Base-by-base conservation (phyloP, 2,888 invertebrate species). In the Thymelicus acteon region DNA sequence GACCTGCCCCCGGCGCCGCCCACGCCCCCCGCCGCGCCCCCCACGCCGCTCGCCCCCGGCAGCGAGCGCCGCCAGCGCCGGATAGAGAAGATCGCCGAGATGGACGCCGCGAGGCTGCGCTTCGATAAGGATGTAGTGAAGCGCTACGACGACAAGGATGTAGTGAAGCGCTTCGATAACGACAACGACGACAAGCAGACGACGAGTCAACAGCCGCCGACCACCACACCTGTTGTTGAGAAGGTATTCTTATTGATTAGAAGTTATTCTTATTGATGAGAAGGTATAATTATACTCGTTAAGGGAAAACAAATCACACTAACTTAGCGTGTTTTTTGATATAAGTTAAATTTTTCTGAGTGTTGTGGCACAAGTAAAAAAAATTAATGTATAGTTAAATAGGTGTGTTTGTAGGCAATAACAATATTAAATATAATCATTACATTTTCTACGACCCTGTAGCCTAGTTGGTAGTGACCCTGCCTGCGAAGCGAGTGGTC, bases 1-100 rank as follows among this genome's bases (percentile, higher is more conserved):
- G 76, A 58, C 73, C 72, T 72, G 57, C 71, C 60, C 60, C 72
- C 54, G 60, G 62, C 57, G 60, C 66, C 10, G 44, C 63, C 61
- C 44, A 57, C 57, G 39, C 24, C 24, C 58, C 52, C 67, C 72
- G 67, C 61, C 60, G n/a, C 61, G 63, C 47, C 67, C 70, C 66
- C 39, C 61, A 31, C 67, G 44, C 72, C 61, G 31, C 74, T 77
- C 31, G 81, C 81, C 67, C 81, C 79, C 3, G 82, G 80, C 75
- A 75, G 79, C 77, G 82, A 82, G 79, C 79, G 85, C 2, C 76
- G 82, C 12, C 79, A 76, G 73, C 67, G 79, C 0, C 77, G 82
- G 64, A 75, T 79, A 37, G 75, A 75, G 71, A 75, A 78, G 74
- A 77, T 76, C 60, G 75, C 78, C 15, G 78, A 78, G 73, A 66